Evolutionary conservation across 2,113 vertebrate genomes (phyloP).

Genomic region (Prionailurus viverrinus): DNA sequence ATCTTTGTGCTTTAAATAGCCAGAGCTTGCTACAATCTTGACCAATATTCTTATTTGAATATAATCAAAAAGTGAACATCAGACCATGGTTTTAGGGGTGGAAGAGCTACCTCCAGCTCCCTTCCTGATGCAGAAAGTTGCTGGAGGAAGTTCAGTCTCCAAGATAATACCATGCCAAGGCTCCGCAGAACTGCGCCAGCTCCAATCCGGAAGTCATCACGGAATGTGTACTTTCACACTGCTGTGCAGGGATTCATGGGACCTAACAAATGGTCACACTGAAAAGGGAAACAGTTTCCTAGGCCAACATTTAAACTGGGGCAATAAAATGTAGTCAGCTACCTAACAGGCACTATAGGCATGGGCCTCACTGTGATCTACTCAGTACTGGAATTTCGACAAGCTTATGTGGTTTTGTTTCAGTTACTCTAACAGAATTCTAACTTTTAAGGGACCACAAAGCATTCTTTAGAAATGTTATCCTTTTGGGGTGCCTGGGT

Average conservation of each 20-base stretch:
- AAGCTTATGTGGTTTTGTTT: background rate
- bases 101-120: background rate
- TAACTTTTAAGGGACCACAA: background rate
- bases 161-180: background rate
- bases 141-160: background rate
- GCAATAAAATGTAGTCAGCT: background rate
- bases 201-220: background rate
- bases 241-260: background rate
- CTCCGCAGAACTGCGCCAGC: background rate
- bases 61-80: background rate
- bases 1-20: background rate
- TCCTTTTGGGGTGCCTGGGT: background rate
- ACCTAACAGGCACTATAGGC: background rate
- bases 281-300: background rate
- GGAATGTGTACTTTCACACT: background rate
- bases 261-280: background rate
- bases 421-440: background rate
- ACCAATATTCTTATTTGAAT: background rate
- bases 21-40: background rate
- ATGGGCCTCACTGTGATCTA: background rate
- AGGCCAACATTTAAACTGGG: background rate
- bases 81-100: background rate
- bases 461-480: slow-evolving; percentile 21
- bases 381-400: background rate
- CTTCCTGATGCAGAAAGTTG: background rate